Evolutionary conservation across 2,113 vertebrate species (phyloP), one percentile per base, ranked within the genome.

Genomic region (Chaetura pelagica): DNA sequence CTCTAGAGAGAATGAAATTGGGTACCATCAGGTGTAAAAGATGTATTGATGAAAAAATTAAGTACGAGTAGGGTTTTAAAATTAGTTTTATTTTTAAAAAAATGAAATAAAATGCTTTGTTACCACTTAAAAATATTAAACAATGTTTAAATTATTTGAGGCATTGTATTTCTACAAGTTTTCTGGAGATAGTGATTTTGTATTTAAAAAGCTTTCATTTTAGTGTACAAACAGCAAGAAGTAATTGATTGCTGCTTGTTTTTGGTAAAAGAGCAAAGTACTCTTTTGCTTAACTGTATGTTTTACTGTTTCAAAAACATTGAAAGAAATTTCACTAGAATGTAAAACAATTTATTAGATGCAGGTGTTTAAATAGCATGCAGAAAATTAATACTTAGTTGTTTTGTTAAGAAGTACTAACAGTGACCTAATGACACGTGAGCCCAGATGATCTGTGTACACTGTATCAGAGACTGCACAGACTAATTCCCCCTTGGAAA

Each of bases 361-460:
- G 18, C 10, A 42, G 15, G 2, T 73, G 23, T 82, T 89, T 30
- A 48, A 74, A 77, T 87, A 34, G 3, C n/a, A 30, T 38, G 5
- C 22, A 26, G 22, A 51, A 80, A 67, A 94, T 32, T n/a, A 68
- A 20, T 7, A 7, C 84, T 78, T 61, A 13, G 44, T 16, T 59
- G 26, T 76, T 89, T 96, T 75, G 32, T 16, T 76, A 29, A 69
- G 73, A 89, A 89, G 9, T 61, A 27, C 18, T 30, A 61, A 29
- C 6, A 40, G 7, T 64, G 55, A n/a, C 51, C 23, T 1, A 2
- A 29, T 26, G 35, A 54, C 32, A 46, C 81, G 72, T 16, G 52
- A 76, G 32, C 29, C 32, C 52, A 57, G 38, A 18, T 58, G 48
- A 34, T 32, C 48, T 3, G 1, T 1, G 5, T 22, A 23, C 9